Conservation (phyloP, 1,140 invertebrate species). For the Zaprionus vittiger region DNA sequence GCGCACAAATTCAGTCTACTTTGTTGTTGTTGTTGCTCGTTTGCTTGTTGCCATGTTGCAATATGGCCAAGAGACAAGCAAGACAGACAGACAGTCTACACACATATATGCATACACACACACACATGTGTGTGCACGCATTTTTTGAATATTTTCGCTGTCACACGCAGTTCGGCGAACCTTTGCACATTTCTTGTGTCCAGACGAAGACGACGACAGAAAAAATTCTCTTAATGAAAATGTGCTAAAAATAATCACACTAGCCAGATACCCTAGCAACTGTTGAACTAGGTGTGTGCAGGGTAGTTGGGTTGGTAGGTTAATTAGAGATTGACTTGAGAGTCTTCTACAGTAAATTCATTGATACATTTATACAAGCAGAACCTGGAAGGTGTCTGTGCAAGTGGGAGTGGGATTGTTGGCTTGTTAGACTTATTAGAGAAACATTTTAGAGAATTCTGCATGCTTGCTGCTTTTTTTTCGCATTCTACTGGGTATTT, state of each 20-base stretch:
- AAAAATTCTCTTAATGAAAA: slow-evolving; percentile 3
- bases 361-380: not conserved
- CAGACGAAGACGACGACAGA: slow-evolving; percentile 15
- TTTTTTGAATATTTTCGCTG: slow-evolving; percentile 49
- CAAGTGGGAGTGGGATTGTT: too few species aligned
- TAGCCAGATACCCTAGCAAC: not conserved
- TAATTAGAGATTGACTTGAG: not conserved
- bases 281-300: not conserved
- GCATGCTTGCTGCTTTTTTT: too few species aligned
- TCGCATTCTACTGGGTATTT: too few species aligned
- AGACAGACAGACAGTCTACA: not conserved
- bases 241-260: slow-evolving; percentile 2
- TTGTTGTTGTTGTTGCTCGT: slow-evolving; percentile 27
- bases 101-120: slow-evolving; percentile 7
- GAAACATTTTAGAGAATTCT: too few species aligned
- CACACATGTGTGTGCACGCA: slow-evolving; percentile 15
- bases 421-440: too few species aligned
- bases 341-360: too few species aligned
- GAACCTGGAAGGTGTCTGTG: not conserved
- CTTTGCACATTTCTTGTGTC: slow-evolving; percentile 24
- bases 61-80: slow-evolving; percentile 22
- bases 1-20: not conserved
- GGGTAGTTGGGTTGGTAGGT: not conserved
- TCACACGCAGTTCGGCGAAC: slow-evolving; percentile 53
- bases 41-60: slow-evolving; percentile 39